Evolutionary conservation across 2,888 invertebrate genomes (phyloP).

Genomic region (Pristionchus maxplancki): DNA sequence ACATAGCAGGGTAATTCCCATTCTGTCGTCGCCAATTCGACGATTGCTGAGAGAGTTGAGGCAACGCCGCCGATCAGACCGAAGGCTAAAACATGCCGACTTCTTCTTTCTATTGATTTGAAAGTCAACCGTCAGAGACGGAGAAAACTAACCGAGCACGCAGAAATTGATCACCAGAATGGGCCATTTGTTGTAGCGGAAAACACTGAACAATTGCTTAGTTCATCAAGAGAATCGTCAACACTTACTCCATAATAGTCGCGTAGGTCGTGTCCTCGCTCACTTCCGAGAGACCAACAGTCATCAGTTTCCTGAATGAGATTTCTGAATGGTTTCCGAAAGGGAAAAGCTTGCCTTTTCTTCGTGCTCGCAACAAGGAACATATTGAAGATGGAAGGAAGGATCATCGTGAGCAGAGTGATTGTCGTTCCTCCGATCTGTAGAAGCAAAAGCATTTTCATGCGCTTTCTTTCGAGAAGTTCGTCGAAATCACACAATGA

Average conservation of each 20-base stretch:
- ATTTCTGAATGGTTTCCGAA: neutral
- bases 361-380: constrained; percentile 62
- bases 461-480: neutral
- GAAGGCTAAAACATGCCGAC: constrained; percentile 55
- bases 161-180: constrained; percentile 4
- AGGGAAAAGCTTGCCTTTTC: constrained; percentile 53
- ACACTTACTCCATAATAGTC: neutral
- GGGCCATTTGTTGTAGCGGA: constrained; percentile 40
- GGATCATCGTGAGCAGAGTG: constrained; percentile 65
- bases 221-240: neutral
- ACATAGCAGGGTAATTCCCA: constrained; percentile 51
- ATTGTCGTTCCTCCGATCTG: constrained; percentile 68
- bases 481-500: too few relatives aligned
- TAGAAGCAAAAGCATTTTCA: neutral
- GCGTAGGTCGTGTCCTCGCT: neutral
- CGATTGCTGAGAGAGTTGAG: constrained; percentile 60
- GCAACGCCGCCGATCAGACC: constrained; percentile 62
- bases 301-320: neutral
- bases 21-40: neutral
- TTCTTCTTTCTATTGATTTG: too few relatives aligned
- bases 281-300: neutral
- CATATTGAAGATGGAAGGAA: constrained; percentile 65
- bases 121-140: too few relatives aligned
- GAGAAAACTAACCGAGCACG: constrained; percentile 1
- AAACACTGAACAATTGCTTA: constrained; percentile 33